Conservation (phyloP, 1,140 invertebrate genomes). For the Orius insidiosus region DNA sequence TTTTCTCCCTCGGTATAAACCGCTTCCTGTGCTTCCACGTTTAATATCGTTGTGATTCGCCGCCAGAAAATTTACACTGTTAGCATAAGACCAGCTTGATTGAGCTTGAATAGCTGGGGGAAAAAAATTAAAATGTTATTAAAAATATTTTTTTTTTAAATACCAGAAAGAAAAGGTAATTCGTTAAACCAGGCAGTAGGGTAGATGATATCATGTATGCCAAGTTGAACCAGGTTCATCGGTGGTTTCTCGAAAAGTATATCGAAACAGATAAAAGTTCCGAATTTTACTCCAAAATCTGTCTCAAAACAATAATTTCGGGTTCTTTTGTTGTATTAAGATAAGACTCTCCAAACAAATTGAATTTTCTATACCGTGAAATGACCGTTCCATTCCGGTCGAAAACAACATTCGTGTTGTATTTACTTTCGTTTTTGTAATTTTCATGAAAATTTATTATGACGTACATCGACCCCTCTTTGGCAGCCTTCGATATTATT, state of each 20-base stretch:
- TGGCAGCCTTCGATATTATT: slow-evolving; percentile 5
- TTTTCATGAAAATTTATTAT: slow-evolving; percentile 7
- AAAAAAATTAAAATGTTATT: too few relatives aligned
- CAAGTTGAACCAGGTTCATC: slow-evolving; percentile 31
- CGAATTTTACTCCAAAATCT: slow-evolving; percentile 68
- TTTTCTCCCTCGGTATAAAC: slow-evolving; percentile 30
- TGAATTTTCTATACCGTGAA: slow-evolving; percentile 54
- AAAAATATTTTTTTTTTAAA: too few relatives aligned
- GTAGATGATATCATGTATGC: slow-evolving; percentile 48
- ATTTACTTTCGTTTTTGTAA: neutral
- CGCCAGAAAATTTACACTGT: slow-evolving; percentile 36
- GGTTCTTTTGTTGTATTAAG: slow-evolving; percentile 31
- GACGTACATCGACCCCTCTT: neutral
- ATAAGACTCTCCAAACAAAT: slow-evolving; percentile 39
- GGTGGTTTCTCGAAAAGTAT: slow-evolving; percentile 46
- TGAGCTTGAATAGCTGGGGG: slow-evolving; percentile 33
- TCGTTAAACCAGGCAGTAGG: slow-evolving; percentile 56
- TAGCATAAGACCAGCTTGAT: slow-evolving; percentile 32
- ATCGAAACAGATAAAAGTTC: slow-evolving; percentile 58
- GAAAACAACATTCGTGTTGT: slow-evolving; percentile 12
- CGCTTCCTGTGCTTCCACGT: slow-evolving; percentile 31
- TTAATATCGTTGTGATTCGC: slow-evolving; percentile 32
- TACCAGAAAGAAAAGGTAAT: slow-evolving; percentile 48
- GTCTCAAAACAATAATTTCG: slow-evolving; percentile 40
- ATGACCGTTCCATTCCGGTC: slow-evolving; percentile 15